phyloP scores from a whole-genome alignment of 2,888 invertebrate species.

The Cryptocephalus primarius region DNA sequence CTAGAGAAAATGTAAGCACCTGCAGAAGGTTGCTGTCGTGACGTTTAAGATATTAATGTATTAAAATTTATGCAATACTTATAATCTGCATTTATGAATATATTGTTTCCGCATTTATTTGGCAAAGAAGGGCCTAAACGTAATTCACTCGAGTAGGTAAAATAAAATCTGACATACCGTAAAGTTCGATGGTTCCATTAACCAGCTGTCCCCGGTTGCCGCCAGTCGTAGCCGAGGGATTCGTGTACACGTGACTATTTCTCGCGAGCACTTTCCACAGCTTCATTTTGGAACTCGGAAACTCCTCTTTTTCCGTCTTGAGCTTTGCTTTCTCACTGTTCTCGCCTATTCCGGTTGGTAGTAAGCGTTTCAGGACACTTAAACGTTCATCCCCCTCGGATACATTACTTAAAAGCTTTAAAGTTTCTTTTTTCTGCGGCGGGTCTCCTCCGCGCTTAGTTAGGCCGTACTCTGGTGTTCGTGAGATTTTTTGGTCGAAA shows the following conservation, averaged over 20 bases:
- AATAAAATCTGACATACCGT: constrained; percentile 19
- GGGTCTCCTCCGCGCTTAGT: no score
- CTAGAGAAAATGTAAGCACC: no score
- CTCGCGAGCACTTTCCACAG: constrained; percentile 36
- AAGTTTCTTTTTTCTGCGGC: neutral
- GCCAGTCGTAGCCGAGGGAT: constrained; percentile 12
- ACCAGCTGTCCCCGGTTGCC: constrained; percentile 11
- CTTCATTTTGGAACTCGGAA: constrained; percentile 27
- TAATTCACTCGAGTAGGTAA: no score
- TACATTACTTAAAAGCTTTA: constrained; percentile 4
- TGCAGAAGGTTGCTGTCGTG: no score
- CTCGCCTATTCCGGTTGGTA: neutral
- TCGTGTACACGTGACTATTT: constrained; percentile 33
- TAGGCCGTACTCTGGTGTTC: no score
- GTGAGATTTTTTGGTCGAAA: no score
- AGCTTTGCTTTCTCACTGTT: neutral
- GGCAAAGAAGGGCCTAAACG: no score
- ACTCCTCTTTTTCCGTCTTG: constrained; percentile 4
- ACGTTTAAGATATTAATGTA: no score
- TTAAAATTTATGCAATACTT: no score
- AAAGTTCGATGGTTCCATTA: constrained; percentile 23
- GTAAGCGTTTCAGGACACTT: constrained; percentile 1
- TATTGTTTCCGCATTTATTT: no score
- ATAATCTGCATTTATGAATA: no score
- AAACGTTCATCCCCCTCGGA: constrained; percentile 6